These are phyloP conservation scores for Microtus montanus DNA, from an alignment of 2,113 vertebrate genomes.

Conservation along the genomic window DNA sequence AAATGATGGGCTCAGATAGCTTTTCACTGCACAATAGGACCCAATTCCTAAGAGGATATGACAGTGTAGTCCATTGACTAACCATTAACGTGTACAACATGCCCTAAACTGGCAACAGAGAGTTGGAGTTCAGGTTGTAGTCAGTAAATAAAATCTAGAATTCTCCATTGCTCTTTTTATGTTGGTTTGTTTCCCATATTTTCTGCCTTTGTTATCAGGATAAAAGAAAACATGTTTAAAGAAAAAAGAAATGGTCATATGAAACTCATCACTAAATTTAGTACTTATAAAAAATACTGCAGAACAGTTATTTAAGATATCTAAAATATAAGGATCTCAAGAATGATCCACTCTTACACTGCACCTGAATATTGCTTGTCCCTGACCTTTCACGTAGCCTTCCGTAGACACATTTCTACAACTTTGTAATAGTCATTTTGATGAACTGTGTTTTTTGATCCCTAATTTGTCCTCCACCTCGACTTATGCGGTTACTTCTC, in stretches of 20 bases:
- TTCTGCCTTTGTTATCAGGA: not conserved
- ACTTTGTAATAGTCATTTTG: not conserved
- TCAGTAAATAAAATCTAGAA: conserved; percentile 23
- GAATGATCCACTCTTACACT: not conserved
- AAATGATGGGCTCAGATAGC: not conserved
- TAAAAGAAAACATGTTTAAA: not conserved
- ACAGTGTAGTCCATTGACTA: not conserved
- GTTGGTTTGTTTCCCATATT: not conserved
- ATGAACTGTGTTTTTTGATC: not conserved
- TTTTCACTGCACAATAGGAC: not conserved
- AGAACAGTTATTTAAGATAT: not conserved
- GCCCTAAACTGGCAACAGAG: not conserved
- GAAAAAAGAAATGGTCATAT: not conserved
- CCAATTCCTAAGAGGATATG: not conserved
- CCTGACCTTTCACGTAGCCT: not conserved
- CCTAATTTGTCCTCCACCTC: not conserved
- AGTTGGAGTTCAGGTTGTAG: not conserved
- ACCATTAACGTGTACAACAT: not conserved
- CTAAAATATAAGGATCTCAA: not conserved
- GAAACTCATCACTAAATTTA: not conserved
- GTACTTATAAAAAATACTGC: not conserved
- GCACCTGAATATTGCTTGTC: not conserved
- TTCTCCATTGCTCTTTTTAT: not conserved
- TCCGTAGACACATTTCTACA: not conserved
- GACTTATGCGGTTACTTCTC: not conserved